Evolutionary conservation across 1,140 invertebrate species (phyloP), one percentile per base, ranked within the genome.

Genomic region (Caerostris extrusa): DNA sequence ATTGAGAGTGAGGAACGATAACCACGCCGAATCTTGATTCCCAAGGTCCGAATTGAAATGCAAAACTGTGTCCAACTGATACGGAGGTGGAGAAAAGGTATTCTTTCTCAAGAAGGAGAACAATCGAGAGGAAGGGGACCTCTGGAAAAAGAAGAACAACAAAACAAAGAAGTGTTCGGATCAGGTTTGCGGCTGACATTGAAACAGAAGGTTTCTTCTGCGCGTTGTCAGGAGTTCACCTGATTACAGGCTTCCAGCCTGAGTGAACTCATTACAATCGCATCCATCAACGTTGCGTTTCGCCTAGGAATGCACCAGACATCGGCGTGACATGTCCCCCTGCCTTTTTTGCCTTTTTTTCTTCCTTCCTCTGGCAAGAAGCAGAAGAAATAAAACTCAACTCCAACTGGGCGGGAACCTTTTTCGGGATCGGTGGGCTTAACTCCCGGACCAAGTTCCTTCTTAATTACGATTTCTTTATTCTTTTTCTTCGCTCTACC

Each of bases 261-360:
- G 57, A 85, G 17, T 19, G 82, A 57, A 85, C 55, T 85, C 82
- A 85, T 85, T 85, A 85, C 82, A 58, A 85, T 57, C 82, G 19
- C 82, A 85, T 85, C 82, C 82, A 85, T 85, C 82, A 85, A 56
- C 82, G 55, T 58, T 85, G 82, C 55, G 82, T 85, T 85, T 85
- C 55, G 82, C 19, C 12, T 55, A 19, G 82, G 82, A 85, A 85
- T 85, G 82, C 82, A 85, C 55, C 82, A 85, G 82, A 58, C 82
- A 85, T n/a, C 55, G 19, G 55, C 82, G 57, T 85, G 82, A 85
- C 55, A 58, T 58, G 57, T 77, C 82, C 55, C 61, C 34, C 71
- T 77, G 71, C 53, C 53, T 77, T 34, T 77, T 77, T 50, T 50
- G 3, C 71, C 7, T 34, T 77, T 34, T 77, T 77, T 64, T 64